Conservation (phyloP, 2,113 vertebrate species). For the Pachycephala philippinensis region DNA sequence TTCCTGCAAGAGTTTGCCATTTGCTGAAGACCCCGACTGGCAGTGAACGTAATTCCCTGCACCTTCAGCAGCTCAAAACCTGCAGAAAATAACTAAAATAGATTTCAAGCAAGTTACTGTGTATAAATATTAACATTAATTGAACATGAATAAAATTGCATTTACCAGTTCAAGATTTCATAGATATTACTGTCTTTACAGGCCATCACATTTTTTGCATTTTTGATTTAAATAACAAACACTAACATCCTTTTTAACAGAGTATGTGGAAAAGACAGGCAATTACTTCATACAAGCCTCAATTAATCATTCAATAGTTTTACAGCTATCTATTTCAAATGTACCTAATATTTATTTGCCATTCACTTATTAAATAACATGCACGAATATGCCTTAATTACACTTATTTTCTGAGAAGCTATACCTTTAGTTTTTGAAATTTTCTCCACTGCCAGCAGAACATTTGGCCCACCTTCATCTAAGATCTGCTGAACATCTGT, state of each 20-base stretch:
- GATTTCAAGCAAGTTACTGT: not conserved
- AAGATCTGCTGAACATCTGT: not conserved
- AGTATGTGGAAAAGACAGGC: not conserved
- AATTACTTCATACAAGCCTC: not conserved
- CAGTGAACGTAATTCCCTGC: not conserved
- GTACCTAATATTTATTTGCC: not conserved
- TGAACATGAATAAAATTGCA: not conserved
- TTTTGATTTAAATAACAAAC: not conserved
- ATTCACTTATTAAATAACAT: not conserved
- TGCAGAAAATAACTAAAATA: conserved; percentile 22
- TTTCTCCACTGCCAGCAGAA: not conserved
- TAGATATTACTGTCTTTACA: not conserved
- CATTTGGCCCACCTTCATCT: not conserved
- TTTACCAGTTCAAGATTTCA: not conserved
- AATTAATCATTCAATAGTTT: not conserved
- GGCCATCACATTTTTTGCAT: not conserved
- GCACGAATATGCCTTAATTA: not conserved
- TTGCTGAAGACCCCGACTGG: not conserved
- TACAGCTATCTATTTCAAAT: not conserved
- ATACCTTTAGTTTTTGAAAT: not conserved
- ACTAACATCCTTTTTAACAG: not conserved
- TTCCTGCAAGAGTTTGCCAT: not conserved
- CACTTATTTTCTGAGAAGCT: not conserved
- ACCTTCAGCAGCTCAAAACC: not conserved
- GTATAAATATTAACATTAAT: not conserved